Percentiles rank a stretch among this genome's conserved stretches.
Evolutionary conservation across 2,888 invertebrate genomes (phyloP).

Genomic region (Epinotia bilunana): DNA sequence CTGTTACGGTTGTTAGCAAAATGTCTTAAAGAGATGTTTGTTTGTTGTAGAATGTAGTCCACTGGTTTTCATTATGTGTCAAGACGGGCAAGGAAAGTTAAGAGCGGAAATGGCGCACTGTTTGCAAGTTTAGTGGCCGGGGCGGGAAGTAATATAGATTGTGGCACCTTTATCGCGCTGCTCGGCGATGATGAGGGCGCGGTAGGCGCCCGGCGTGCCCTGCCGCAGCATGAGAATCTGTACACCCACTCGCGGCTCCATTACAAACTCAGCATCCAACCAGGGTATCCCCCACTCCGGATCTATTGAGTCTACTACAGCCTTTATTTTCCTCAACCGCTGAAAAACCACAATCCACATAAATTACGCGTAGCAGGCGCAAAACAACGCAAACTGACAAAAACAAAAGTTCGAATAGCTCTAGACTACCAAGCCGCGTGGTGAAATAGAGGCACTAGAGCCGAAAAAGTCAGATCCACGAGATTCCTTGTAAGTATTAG

Average conservation of each 20-base stretch:
- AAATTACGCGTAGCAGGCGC: slow-evolving; percentile 15
- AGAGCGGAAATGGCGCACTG: slow-evolving; percentile 74
- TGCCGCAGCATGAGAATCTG: slow-evolving; percentile 64
- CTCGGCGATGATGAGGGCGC: slow-evolving; percentile 62
- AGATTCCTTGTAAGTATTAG: slow-evolving; percentile 7
- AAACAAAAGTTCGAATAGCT: slow-evolving; percentile 26
- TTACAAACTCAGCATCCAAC: slow-evolving; percentile 65
- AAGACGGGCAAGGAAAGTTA: slow-evolving; percentile 74
- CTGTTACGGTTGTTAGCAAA: slow-evolving; percentile 71
- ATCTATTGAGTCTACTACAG: slow-evolving; percentile 58
- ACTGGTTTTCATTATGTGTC: slow-evolving; percentile 78
- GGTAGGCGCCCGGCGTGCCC: slow-evolving; percentile 66
- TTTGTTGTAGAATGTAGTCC: slow-evolving; percentile 67
- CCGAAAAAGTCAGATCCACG: background rate
- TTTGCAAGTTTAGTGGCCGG: slow-evolving; percentile 56
- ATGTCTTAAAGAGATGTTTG: slow-evolving; percentile 63
- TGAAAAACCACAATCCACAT: slow-evolving; percentile 48
- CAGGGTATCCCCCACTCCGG: slow-evolving; percentile 61
- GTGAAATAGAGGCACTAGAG: slow-evolving; percentile 14
- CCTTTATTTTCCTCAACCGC: slow-evolving; percentile 63
- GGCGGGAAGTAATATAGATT: slow-evolving; percentile 55
- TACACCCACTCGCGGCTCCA: slow-evolving; percentile 69
- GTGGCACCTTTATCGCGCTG: slow-evolving; percentile 65
- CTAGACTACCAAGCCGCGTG: background rate
- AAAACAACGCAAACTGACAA: slow-evolving; percentile 29